phyloP scores from a whole-genome alignment of 2,113 vertebrate species.

The Acanthochromis polyacanthus region DNA sequence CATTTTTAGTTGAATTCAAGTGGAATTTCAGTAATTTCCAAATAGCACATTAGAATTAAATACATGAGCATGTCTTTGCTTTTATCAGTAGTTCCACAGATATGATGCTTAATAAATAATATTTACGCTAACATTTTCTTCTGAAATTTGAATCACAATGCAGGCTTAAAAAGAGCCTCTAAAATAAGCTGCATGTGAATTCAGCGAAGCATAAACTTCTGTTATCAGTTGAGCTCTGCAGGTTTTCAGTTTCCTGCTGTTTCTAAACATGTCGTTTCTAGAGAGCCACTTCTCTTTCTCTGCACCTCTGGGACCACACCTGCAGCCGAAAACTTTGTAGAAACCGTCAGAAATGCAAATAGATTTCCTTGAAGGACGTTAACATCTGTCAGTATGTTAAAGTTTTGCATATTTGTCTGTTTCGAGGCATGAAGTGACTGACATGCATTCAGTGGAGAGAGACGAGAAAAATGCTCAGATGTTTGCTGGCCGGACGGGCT shows the following conservation, averaged over 20 bases:
- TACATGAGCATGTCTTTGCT: neutral
- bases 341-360: conserved; percentile 38
- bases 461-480: neutral
- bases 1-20: no score
- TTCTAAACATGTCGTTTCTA: conserved; percentile 35
- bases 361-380: conserved; percentile 11
- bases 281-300: no score
- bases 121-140: neutral
- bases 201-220: neutral
- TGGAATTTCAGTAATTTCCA: no score
- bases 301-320: conserved; percentile 44
- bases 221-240: conserved; percentile 22
- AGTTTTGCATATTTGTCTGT: conserved; percentile 3
- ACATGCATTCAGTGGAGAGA: neutral
- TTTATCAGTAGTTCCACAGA: no score
- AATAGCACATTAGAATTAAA: no score
- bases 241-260: conserved; percentile 26
- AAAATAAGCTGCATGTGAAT: neutral
- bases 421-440: neutral
- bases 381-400: neutral
- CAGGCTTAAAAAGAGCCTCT: neutral
- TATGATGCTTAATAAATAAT: no score
- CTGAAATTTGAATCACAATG: neutral
- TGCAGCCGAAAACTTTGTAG: conserved; percentile 39
- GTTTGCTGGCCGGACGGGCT: no score